These are phyloP conservation scores for Macrocentrus cingulum DNA, from an alignment of 1,140 invertebrate genomes.

Conservation along the genomic window DNA sequence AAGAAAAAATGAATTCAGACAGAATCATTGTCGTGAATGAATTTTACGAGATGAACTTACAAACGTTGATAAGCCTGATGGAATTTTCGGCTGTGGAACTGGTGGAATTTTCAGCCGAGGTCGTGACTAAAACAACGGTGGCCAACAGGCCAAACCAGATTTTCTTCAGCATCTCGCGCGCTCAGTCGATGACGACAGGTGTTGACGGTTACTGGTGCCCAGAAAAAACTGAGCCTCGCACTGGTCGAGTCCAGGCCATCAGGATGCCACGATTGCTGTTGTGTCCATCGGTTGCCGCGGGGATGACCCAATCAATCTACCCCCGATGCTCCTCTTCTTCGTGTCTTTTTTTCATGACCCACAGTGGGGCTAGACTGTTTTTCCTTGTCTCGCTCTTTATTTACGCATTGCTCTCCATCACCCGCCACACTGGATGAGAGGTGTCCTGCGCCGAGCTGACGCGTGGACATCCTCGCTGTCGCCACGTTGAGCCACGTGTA, in stretches of 20 bases:
- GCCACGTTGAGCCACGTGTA: too few relatives aligned
- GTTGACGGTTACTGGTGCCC: not conserved
- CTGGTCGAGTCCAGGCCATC: constrained; percentile 17
- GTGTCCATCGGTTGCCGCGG: constrained; percentile 54
- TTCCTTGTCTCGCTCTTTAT: not conserved
- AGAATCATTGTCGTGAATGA: not conserved
- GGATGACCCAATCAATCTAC: constrained; percentile 53
- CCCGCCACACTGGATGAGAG: too few relatives aligned
- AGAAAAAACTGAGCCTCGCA: not conserved
- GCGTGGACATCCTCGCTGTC: too few relatives aligned
- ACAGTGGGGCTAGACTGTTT: not conserved
- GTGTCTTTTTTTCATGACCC: not conserved
- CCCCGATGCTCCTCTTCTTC: constrained; percentile 3
- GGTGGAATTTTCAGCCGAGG: too few relatives aligned
- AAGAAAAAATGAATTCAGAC: too few relatives aligned
- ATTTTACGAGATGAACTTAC: constrained; percentile 36
- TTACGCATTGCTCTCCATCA: too few relatives aligned
- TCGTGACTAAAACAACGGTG: too few relatives aligned
- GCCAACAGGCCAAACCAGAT: too few relatives aligned
- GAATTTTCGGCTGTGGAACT: not conserved
- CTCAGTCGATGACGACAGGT: too few relatives aligned
- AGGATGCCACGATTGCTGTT: constrained; percentile 45
- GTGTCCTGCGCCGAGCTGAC: too few relatives aligned
- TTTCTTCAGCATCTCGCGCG: too few relatives aligned
- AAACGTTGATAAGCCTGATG: constrained; percentile 41